Conservation (phyloP, 2,797 vertebrate genomes). For the Hoplostethus atlanticus region DNA sequence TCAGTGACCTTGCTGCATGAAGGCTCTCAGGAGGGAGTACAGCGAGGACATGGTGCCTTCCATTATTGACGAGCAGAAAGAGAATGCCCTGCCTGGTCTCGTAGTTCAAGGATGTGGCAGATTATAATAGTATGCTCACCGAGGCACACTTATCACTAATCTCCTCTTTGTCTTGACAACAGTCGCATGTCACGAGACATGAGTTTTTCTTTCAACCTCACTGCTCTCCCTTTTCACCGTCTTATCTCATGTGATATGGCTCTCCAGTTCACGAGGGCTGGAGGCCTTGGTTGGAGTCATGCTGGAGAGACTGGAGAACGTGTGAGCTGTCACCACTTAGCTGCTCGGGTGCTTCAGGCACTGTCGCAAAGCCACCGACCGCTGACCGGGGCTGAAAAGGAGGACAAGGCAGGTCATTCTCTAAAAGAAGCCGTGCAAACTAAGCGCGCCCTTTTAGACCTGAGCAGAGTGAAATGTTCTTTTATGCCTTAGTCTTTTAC, state of each 20-base stretch:
- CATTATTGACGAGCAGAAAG: slow-evolving; percentile 32
- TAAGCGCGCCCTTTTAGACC: neutral
- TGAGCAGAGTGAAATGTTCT: slow-evolving; percentile 11
- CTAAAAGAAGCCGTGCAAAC: neutral
- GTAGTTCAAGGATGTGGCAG: slow-evolving; percentile 5
- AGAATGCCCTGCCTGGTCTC: slow-evolving; percentile 11
- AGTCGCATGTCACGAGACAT: neutral
- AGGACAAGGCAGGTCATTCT: neutral
- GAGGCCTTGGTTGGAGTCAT: slow-evolving; percentile 24
- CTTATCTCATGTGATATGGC: slow-evolving; percentile 41
- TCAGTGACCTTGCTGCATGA: slow-evolving; percentile 41
- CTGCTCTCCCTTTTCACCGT: slow-evolving; percentile 19
- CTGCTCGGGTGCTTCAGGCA: slow-evolving; percentile 9
- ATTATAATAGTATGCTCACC: neutral
- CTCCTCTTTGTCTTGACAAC: slow-evolving; percentile 22
- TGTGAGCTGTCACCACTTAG: slow-evolving; percentile 48
- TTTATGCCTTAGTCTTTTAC: slow-evolving; percentile 1
- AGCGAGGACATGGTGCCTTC: slow-evolving; percentile 16
- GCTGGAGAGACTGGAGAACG: slow-evolving; percentile 37
- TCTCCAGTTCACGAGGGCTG: slow-evolving; percentile 22
- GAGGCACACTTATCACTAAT: neutral
- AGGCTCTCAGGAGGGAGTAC: slow-evolving; percentile 24
- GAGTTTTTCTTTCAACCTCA: slow-evolving; percentile 26
- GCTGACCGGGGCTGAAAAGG: neutral
- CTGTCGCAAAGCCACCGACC: neutral